Conservation (phyloP, 2,888 invertebrate species). For the Argyresthia albistria region DNA sequence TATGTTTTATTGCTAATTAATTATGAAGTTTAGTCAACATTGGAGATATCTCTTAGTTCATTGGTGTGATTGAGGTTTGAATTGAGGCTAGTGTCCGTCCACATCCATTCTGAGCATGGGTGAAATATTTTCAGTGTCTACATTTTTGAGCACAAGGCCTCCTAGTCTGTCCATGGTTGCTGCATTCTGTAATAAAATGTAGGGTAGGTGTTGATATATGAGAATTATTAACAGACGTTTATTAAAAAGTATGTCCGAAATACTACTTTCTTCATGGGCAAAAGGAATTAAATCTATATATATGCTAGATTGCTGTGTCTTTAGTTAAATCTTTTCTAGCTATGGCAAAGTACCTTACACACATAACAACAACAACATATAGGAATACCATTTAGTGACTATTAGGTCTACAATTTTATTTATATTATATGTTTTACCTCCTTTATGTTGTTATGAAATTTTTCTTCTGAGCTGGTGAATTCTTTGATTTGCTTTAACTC, state of each 20-base stretch:
- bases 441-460: constrained; percentile 38
- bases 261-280: too few species aligned
- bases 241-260: too few species aligned
- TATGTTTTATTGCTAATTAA: too few species aligned
- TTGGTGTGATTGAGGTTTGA: constrained; percentile 16
- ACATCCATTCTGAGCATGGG: constrained; percentile 20
- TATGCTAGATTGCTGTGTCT: too few species aligned
- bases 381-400: too few species aligned
- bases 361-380: too few species aligned
- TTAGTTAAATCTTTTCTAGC: too few species aligned
- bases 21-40: neutral
- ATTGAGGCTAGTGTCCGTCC: constrained; percentile 7
- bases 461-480: constrained; percentile 36
- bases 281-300: too few species aligned
- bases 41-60: constrained; percentile 10
- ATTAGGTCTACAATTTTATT: too few species aligned
- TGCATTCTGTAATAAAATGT: constrained; percentile 38
- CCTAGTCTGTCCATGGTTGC: constrained; percentile 30
- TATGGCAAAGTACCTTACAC: too few species aligned
- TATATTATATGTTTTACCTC: constrained; percentile 26
- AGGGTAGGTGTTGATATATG: too few species aligned
- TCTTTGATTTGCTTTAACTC: constrained; percentile 46
- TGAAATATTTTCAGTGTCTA: constrained; percentile 35
- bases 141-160: constrained; percentile 22
- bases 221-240: too few species aligned